Conservation (phyloP, 2,888 invertebrate species). For the Dryadula phaetusa region DNA sequence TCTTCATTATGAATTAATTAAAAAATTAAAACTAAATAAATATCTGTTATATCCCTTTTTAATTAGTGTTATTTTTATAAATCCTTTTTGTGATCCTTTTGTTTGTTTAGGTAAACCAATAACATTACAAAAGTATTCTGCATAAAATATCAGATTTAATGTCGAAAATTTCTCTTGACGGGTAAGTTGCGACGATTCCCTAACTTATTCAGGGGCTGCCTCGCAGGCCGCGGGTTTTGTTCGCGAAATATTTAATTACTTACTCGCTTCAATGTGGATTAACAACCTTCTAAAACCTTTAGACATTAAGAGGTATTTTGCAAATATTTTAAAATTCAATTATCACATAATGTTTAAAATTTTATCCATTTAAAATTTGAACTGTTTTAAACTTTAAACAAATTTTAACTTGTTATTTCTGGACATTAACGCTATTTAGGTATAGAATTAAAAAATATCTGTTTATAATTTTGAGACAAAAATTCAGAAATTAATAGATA, state of each 20-base stretch:
- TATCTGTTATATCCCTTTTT: too few relatives aligned
- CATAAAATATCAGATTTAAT: background rate
- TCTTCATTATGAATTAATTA: background rate
- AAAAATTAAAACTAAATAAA: background rate
- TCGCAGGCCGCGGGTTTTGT: slow-evolving; percentile 33
- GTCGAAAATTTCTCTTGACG: slow-evolving; percentile 19
- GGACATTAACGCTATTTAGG: too few relatives aligned
- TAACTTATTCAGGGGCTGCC: slow-evolving; percentile 40
- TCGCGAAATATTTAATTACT: slow-evolving; percentile 42
- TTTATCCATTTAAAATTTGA: background rate
- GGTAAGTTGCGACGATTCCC: slow-evolving; percentile 32
- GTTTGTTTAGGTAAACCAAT: background rate
- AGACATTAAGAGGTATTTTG: slow-evolving; percentile 21
- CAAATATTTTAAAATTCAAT: slow-evolving; percentile 15
- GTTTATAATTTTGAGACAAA: too few relatives aligned
- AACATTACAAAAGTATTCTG: background rate
- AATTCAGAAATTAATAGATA: too few relatives aligned
- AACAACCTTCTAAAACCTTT: slow-evolving; percentile 20
- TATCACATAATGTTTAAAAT: background rate
- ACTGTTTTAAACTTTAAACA: background rate
- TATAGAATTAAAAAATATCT: too few relatives aligned
- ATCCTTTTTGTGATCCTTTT: too few relatives aligned
- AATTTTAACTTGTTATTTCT: background rate
- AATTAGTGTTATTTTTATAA: too few relatives aligned
- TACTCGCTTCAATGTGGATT: slow-evolving; percentile 31